phyloP scores from a whole-genome alignment of 2,888 invertebrate genomes.

The Lycia hirtaria region DNA sequence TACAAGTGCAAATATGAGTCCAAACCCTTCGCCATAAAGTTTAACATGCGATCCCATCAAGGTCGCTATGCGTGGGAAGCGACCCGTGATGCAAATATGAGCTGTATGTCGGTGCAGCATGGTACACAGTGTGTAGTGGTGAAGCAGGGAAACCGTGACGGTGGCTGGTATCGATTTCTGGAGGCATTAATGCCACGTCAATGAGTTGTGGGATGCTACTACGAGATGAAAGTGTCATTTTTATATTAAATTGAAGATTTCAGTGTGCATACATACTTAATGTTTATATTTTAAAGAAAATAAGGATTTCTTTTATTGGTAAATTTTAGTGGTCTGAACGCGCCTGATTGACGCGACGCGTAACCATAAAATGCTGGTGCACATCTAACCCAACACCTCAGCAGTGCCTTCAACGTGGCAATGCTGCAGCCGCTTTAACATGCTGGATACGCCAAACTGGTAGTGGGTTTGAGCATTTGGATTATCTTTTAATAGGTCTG shows the following conservation, averaged over 20 bases:
- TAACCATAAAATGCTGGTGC: too few relatives aligned
- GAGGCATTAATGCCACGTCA: slow-evolving; percentile 22
- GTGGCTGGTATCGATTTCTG: slow-evolving; percentile 27
- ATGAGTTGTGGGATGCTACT: slow-evolving; percentile 16
- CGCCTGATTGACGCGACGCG: too few relatives aligned
- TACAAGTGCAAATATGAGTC: neutral
- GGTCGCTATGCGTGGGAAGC: neutral
- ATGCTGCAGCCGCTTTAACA: too few relatives aligned
- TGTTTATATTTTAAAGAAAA: too few relatives aligned
- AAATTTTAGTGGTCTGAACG: too few relatives aligned
- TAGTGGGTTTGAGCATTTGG: too few relatives aligned
- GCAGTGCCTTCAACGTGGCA: too few relatives aligned
- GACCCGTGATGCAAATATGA: slow-evolving; percentile 3
- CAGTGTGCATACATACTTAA: too few relatives aligned
- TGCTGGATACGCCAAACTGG: too few relatives aligned
- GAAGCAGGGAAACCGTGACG: slow-evolving; percentile 27
- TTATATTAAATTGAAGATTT: neutral
- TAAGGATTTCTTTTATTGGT: too few relatives aligned
- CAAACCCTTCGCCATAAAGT: neutral
- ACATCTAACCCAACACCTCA: too few relatives aligned
- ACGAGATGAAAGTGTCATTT: neutral
- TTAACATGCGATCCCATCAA: neutral
- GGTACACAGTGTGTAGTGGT: slow-evolving; percentile 13
- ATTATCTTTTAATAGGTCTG: too few relatives aligned
- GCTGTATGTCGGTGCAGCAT: slow-evolving; percentile 10